Percentiles rank a stretch among this genome's conserved stretches.
Conservation (phyloP, 2,797 vertebrate species). For the Ctenopoma kingsleyae region DNA sequence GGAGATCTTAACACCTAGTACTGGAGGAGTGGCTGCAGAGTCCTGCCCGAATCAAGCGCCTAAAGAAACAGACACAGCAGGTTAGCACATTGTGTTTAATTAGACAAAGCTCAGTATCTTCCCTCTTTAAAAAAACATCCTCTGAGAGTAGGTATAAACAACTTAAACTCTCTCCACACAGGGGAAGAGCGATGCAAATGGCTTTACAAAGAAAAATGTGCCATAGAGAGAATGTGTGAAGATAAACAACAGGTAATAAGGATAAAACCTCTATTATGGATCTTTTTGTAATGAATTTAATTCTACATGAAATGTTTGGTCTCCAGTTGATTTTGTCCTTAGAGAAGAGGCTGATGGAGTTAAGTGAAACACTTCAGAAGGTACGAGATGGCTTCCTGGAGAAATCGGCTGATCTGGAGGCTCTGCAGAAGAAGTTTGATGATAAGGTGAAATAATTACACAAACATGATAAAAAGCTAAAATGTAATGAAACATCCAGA, state of each 20-base stretch:
- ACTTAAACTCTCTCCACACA: constrained; percentile 16
- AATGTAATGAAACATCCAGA: background rate
- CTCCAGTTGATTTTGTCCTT: constrained; percentile 79
- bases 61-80: constrained; percentile 36
- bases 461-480: background rate
- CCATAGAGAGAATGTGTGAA: constrained; percentile 78
- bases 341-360: constrained; percentile 74
- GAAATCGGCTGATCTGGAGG: constrained; percentile 71
- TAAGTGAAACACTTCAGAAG: constrained; percentile 73
- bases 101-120: background rate
- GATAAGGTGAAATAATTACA: constrained; percentile 70
- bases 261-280: too few species aligned
- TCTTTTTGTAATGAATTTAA: background rate
- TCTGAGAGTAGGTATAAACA: background rate
- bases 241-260: constrained; percentile 81
- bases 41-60: constrained; percentile 62
- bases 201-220: constrained; percentile 80
- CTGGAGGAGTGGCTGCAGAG: background rate
- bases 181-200: constrained; percentile 51
- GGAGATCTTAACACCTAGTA: constrained; percentile 47
- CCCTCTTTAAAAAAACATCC: background rate
- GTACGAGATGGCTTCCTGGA: constrained; percentile 76
- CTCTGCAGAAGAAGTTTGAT: constrained; percentile 60
- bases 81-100: constrained; percentile 19
- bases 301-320: constrained; percentile 17